These are phyloP conservation scores for Charanyca ferruginea DNA, from an alignment of 2,888 invertebrate species.

Conservation along the genomic window DNA sequence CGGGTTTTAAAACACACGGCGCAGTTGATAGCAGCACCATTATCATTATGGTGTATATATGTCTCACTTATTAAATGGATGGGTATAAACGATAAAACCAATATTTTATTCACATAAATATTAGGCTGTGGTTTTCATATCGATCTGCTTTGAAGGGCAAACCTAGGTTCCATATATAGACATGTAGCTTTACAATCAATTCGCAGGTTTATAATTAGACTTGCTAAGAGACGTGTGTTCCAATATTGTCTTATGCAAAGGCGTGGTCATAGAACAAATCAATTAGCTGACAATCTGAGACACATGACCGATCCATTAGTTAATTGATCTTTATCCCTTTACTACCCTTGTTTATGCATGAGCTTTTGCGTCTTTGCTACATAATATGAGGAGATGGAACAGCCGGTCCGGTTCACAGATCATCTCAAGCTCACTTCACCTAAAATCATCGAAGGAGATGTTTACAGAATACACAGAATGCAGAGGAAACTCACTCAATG, in stretches of 20 bases:
- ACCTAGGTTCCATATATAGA: not conserved
- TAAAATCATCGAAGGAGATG: no score
- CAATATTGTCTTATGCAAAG: constrained; percentile 49
- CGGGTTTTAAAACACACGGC: no score
- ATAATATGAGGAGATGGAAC: not conserved
- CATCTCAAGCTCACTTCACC: no score
- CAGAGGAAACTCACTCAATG: no score
- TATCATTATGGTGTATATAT: no score
- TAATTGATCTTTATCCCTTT: constrained; percentile 71
- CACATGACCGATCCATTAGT: constrained; percentile 73
- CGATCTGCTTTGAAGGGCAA: not conserved
- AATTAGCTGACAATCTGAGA: constrained; percentile 69
- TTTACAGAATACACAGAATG: no score
- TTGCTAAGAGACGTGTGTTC: constrained; percentile 30
- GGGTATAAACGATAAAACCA: no score
- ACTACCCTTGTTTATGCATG: constrained; percentile 25
- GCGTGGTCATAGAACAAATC: constrained; percentile 70
- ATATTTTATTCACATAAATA: no score
- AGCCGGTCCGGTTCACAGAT: no score
- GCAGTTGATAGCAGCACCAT: no score
- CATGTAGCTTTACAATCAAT: constrained; percentile 26
- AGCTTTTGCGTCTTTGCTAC: constrained; percentile 7
- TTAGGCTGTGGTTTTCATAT: not conserved
- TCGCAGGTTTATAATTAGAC: constrained; percentile 31
- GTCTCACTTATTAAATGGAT: no score